These are phyloP conservation scores for Lepas anatifera DNA, from an alignment of 2,888 invertebrate species.

Conservation along the genomic window DNA sequence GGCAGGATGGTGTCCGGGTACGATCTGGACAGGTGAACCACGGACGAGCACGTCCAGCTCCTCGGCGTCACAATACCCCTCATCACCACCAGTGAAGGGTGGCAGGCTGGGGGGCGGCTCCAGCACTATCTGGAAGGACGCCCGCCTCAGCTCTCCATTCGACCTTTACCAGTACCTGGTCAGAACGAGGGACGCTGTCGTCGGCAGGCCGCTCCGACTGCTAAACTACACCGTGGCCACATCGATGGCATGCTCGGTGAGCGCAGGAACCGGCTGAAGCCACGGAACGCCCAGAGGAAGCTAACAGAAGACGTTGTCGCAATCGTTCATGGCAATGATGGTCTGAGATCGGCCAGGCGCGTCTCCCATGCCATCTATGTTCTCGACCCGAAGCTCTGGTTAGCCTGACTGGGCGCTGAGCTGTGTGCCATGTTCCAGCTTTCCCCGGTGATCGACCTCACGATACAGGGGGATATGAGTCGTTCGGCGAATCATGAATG, in stretches of 20 bases:
- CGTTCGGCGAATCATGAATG: conserved; percentile 70
- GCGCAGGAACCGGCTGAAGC: conserved; percentile 57
- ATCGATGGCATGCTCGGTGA: conserved; percentile 58
- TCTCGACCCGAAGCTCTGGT: conserved; percentile 41
- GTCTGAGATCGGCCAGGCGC: conserved; percentile 54
- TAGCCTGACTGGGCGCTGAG: conserved; percentile 50
- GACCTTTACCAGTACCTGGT: conserved; percentile 85
- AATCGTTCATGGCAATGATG: conserved; percentile 76
- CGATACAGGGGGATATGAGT: conserved; percentile 68
- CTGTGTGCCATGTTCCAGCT: conserved; percentile 58
- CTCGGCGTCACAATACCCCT: conserved; percentile 65
- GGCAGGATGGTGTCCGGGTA: conserved; percentile 89
- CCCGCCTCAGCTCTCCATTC: conserved; percentile 70
- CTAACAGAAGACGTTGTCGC: conserved; percentile 75
- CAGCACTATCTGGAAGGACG: conserved; percentile 78
- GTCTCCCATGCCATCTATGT: conserved; percentile 55
- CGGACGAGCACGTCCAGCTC: conserved; percentile 58
- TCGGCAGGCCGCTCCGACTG: conserved; percentile 63
- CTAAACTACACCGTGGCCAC: conserved; percentile 66
- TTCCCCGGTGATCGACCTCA: conserved; percentile 51
- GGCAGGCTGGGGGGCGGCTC: conserved; percentile 88
- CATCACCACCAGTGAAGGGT: conserved; percentile 78
- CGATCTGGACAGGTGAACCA: conserved; percentile 64
- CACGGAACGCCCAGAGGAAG: conserved; percentile 63
- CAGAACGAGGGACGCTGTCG: conserved; percentile 69